A percentile compares a stretch with the other conserved stretches of the same genome.
phyloP scores from a whole-genome alignment of 2,888 invertebrate genomes.

The Lasioglossum pauxillum region DNA sequence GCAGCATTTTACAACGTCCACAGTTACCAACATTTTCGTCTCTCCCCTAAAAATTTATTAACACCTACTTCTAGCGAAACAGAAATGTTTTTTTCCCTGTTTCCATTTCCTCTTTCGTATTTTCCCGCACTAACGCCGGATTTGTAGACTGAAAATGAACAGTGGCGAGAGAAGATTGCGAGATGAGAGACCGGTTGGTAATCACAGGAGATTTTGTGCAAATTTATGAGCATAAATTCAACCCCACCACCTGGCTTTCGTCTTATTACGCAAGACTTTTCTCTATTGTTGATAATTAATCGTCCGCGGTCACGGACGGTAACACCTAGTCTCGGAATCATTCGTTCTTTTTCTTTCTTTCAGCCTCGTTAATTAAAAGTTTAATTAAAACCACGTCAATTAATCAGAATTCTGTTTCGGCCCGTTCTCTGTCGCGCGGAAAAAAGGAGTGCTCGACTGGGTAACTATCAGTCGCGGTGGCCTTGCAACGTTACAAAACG shows the following conservation, averaged over 20 bases:
- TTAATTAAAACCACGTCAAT: conserved; percentile 70
- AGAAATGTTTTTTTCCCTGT: background rate
- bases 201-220: conserved; percentile 52
- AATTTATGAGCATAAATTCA: conserved; percentile 63
- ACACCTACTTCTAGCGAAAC: background rate
- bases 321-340: conserved; percentile 52
- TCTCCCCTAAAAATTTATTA: background rate
- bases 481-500: conserved; percentile 51
- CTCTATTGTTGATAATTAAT: conserved; percentile 58
- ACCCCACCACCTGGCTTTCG: background rate
- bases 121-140: background rate
- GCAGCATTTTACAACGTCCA: too few relatives aligned
- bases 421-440: conserved; percentile 14
- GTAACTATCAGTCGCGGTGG: conserved; percentile 46
- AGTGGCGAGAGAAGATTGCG: background rate
- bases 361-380: conserved; percentile 69
- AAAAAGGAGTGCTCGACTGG: conserved; percentile 27
- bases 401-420: conserved; percentile 68
- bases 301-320: conserved; percentile 52
- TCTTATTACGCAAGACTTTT: conserved; percentile 40
- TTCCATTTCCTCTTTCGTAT: background rate
- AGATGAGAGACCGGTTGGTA: conserved; percentile 22
- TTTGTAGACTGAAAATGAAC: background rate
- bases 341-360: conserved; percentile 63
- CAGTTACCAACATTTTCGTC: background rate